These are phyloP conservation scores for Hydrotaea diabolus DNA, from an alignment of 2,888 invertebrate genomes.

Conservation along the genomic window DNA sequence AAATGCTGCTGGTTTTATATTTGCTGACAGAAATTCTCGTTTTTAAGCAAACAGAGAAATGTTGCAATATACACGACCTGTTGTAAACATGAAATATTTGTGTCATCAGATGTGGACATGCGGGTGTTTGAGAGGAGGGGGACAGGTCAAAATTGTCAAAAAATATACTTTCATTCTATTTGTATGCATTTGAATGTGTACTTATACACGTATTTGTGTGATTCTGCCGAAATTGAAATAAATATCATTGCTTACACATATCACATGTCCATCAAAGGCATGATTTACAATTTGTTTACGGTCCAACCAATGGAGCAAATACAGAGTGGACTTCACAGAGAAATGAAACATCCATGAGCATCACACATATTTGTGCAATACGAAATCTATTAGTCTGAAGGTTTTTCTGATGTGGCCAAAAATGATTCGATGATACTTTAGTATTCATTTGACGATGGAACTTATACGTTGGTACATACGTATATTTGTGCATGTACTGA, in stretches of 20 bases:
- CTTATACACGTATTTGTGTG: background rate
- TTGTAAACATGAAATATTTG: conserved; percentile 41
- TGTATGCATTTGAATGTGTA: background rate
- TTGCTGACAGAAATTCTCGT: conserved; percentile 45
- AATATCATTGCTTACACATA: no score
- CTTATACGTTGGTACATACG: no score
- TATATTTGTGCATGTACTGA: no score
- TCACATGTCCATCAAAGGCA: background rate
- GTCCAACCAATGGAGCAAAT: background rate
- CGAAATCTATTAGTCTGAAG: no score
- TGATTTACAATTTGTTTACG: conserved; percentile 8
- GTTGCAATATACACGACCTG: conserved; percentile 46
- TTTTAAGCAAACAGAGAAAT: background rate
- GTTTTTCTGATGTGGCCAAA: no score
- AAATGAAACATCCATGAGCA: background rate
- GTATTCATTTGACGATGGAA: no score
- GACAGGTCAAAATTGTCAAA: background rate
- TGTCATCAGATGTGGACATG: background rate
- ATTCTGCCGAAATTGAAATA: no score
- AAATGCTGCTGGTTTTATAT: conserved; percentile 40
- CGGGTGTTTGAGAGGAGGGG: conserved; percentile 52
- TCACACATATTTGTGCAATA: no score
- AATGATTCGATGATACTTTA: no score
- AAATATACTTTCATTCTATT: background rate
- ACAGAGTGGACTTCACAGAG: background rate